Percentiles rank a stretch among this genome's conserved stretches.
Conservation (phyloP, 2,888 invertebrate species). For the Atherix ibis region DNA sequence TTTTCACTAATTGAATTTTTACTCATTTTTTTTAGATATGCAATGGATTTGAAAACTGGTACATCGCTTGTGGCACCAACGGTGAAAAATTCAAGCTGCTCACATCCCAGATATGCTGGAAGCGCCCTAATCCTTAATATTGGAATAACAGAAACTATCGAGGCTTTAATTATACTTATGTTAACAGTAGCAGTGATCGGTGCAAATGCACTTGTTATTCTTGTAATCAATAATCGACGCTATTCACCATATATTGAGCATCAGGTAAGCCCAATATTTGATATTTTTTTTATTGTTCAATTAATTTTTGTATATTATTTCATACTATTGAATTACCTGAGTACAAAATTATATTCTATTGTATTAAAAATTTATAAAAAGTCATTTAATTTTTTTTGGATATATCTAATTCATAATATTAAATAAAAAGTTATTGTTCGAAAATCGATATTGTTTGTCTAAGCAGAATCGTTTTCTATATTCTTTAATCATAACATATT, state of each 20-base stretch:
- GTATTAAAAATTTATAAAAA: not conserved
- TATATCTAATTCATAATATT: not conserved
- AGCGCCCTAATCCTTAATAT: conserved; percentile 48
- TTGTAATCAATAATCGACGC: conserved; percentile 68
- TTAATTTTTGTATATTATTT: not conserved
- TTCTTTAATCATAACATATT: no score
- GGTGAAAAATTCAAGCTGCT: conserved; percentile 69
- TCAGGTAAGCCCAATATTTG: conserved; percentile 42
- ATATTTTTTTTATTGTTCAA: not conserved
- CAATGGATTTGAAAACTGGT: conserved; percentile 37
- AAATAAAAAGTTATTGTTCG: not conserved
- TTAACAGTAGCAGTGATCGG: conserved; percentile 64
- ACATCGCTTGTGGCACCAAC: conserved; percentile 64
- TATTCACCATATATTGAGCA: conserved; percentile 76
- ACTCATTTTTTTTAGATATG: conserved; percentile 24
- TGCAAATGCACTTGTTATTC: conserved; percentile 63
- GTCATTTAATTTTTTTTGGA: not conserved
- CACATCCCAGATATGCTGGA: conserved; percentile 47
- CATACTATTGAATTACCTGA: not conserved
- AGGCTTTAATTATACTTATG: conserved; percentile 59
- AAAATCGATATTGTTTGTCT: no score
- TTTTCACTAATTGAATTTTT: no score
- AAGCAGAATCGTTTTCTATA: no score
- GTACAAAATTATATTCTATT: not conserved
- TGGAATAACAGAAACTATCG: conserved; percentile 54